Evolutionary conservation across 1,140 invertebrate genomes (phyloP).

Genomic region (Bombus sylvicola): DNA sequence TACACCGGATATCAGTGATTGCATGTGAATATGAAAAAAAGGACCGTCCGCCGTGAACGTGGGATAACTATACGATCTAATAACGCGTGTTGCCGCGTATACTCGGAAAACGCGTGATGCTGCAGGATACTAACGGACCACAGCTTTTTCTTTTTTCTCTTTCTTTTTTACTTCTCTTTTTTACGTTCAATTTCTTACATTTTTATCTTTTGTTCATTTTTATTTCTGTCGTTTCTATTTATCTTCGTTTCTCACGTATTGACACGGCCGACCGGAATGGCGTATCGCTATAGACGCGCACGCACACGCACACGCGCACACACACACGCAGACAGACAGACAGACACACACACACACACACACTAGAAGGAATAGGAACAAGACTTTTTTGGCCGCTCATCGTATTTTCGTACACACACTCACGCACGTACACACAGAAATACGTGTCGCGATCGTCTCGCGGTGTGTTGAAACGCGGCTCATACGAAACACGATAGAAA

Average conservation of each 20-base stretch:
- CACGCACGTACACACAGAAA: constrained; percentile 10
- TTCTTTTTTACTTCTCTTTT: background rate
- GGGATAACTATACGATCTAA: constrained; percentile 47
- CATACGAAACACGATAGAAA: constrained; percentile 3
- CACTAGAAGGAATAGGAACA: constrained; percentile 70
- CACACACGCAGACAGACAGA: background rate
- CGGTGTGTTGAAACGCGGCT: constrained; percentile 39
- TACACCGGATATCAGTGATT: constrained; percentile 37
- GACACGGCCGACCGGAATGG: constrained; percentile 44
- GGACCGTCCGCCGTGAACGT: constrained; percentile 37
- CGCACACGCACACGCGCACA: constrained; percentile 27
- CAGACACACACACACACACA: constrained; percentile 46
- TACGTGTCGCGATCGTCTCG: constrained; percentile 54
- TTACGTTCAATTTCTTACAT: background rate
- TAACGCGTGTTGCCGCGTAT: constrained; percentile 19
- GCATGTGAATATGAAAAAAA: constrained; percentile 34
- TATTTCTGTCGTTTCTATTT: background rate
- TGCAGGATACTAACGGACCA: constrained; percentile 25
- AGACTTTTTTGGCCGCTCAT: constrained; percentile 68
- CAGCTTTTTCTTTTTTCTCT: background rate
- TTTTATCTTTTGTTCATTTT: background rate
- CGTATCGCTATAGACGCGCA: constrained; percentile 34
- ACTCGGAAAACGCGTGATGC: background rate
- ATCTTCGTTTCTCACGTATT: constrained; percentile 15
- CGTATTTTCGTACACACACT: constrained; percentile 35